Evolutionary conservation across 2,797 vertebrate species (phyloP), one percentile per base, ranked within the genome.

Genomic region (Threskiornis aethiopicus): DNA sequence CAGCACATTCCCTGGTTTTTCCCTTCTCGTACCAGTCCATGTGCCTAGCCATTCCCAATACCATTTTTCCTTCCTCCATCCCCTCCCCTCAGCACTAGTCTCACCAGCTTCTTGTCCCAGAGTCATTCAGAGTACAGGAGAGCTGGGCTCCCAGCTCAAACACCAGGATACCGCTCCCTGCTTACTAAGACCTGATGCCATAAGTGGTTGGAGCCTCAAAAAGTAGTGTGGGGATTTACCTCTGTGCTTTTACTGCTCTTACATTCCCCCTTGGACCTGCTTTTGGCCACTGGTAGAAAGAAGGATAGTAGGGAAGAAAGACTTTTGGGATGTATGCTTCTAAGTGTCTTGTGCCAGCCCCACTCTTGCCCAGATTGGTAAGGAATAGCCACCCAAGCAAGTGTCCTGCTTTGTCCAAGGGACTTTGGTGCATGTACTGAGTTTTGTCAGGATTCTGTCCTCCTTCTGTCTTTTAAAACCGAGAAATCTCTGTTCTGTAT

Each of bases 361-460:
- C 15, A 6, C 13, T 57, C 47, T 52, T 58, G 39, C 47, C 79
- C 28, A 58, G 54, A 44, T 26, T 1, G 14, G 8, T 37, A 59
- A 52, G 19, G 16, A 52, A 33, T 13, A 77, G 16, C 47, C n/a
- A 62, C 3, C 26, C 19, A 42, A 62, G 16, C 9, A 51, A 24
- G 4, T 26, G 20, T 55, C 35, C 35, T 21, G 25, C 33, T 70
- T 65, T 75, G 16, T 59, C 18, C 8, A 25, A n/a, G 22, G 19
- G 35, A 19, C 31, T 35, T 73, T 12, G 20, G 21, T 49, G 35
- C 13, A 39, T 19, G 10, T 33, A 17, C 3, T 0, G 0, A 39
- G 4, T 33, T 52, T 58, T 70, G 9, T 49, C 18, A 35, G 35
- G 16, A 73, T 0, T 28, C 13, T 39, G 29, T 59, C 11, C 21